Evolutionary conservation across 2,113 vertebrate species (phyloP), one percentile per base, ranked within the genome.

Genomic region (Chinchilla lanigera): DNA sequence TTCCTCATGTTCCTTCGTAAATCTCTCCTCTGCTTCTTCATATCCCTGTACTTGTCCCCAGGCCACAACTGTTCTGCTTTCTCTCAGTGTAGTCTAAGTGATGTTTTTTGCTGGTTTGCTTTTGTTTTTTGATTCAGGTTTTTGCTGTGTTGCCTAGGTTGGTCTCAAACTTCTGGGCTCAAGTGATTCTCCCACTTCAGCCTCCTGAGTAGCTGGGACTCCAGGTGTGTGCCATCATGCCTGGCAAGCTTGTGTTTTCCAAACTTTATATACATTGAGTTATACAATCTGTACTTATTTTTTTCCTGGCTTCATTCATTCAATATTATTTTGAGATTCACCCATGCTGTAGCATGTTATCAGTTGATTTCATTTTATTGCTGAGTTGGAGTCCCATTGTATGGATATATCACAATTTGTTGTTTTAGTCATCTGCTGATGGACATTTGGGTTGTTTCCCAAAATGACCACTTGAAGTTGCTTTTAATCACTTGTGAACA

Each of bases 241-340:
- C 77, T 80, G 50, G 77, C 77, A 35, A 80, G 67, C 78, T 89
- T 95, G 19, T 60, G 28, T 93, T 87, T 80, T 87, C 92, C 77
- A n/a, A 86, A 87, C n/a, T 90, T 69, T 22, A 35, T 77, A 41
- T 86, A 60, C 58, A 17, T 56, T n/a, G 67, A 87, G 8, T 61
- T 52, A 30, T 19, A 5, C 7, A 78, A 16, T 52, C 41, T 16
- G 47, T 54, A 9, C 14, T 73, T 30, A 13, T 3, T 80, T 7
- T 80, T 84, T 63, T 24, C 33, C 14, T 41, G 22, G 20, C 52
- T 41, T 92, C 65, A 63, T 86, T 77, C 28, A 10, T 35, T 80
- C 58, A 16, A 17, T 73, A 1, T 86, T n/a, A 73, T 60, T 88
- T 86, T 58, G 75, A 67, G 69, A 22, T 47, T 84, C 38, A 24